Percentiles rank a stretch among this genome's conserved stretches.
These are phyloP conservation scores for Empidonax alnorum DNA, from an alignment of 2,113 vertebrate genomes.

Conservation along the genomic window DNA sequence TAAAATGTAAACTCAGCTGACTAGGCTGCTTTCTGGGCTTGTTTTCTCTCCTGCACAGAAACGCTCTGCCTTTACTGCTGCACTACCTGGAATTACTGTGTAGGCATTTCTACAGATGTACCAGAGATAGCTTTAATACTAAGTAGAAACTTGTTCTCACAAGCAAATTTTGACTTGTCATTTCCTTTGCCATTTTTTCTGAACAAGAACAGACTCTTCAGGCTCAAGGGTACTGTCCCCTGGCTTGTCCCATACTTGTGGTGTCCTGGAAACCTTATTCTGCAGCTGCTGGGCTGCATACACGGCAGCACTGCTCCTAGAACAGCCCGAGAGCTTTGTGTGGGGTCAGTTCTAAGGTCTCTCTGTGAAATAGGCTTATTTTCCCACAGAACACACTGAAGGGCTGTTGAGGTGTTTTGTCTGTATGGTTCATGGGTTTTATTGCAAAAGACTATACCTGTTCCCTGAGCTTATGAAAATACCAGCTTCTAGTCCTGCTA, in stretches of 20 bases:
- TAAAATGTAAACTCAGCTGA: neutral
- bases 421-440: neutral
- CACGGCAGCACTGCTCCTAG: rapidly evolving
- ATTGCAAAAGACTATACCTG: neutral
- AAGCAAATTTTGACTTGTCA: conserved; percentile 37
- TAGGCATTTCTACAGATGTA: conserved; percentile 59
- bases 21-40: neutral
- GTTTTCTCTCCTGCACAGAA: neutral
- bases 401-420: neutral
- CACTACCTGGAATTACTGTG: conserved; percentile 56
- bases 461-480: neutral
- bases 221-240: neutral
- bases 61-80: neutral
- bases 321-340: neutral
- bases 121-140: conserved; percentile 52
- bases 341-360: neutral
- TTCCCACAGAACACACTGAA: neutral
- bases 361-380: neutral
- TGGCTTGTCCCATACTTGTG: neutral
- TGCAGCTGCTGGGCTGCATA: neutral
- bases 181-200: conserved; percentile 40
- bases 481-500: neutral
- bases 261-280: neutral
- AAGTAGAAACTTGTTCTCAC: conserved; percentile 24
- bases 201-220: neutral